Evolutionary conservation across 2,797 vertebrate genomes (phyloP).

Genomic region (Hybognathus amarus): DNA sequence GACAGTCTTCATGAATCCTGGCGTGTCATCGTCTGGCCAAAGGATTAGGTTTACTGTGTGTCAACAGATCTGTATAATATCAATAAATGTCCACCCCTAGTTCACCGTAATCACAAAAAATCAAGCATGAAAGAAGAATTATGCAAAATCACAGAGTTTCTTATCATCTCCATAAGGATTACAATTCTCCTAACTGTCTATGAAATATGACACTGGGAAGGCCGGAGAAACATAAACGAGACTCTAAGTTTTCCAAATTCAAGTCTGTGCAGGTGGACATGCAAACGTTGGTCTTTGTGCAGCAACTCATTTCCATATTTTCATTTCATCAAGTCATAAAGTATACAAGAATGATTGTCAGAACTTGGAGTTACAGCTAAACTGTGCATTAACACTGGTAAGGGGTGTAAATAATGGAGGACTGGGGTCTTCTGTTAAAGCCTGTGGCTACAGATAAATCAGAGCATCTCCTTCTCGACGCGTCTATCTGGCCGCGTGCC

Average conservation of each 20-base stretch:
- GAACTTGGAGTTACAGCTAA: constrained; percentile 27
- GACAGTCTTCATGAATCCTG: constrained; percentile 39
- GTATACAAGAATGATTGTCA: constrained; percentile 22
- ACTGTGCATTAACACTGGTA: constrained; percentile 51
- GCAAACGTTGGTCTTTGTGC: constrained; percentile 12
- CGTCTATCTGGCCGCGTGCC: neutral
- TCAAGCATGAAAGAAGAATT: constrained; percentile 15
- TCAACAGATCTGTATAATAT: constrained; percentile 40
- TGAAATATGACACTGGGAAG: constrained; percentile 38
- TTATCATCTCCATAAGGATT: constrained; percentile 32
- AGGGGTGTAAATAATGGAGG: neutral
- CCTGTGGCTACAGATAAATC: constrained; percentile 53
- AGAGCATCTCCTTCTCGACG: constrained; percentile 25
- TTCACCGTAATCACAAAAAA: constrained; percentile 13
- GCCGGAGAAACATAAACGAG: neutral
- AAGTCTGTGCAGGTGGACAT: constrained; percentile 38
- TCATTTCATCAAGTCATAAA: constrained; percentile 32
- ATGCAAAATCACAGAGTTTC: constrained; percentile 3
- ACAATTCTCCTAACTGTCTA: constrained; percentile 46
- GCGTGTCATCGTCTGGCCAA: constrained; percentile 40
- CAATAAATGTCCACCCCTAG: constrained; percentile 38
- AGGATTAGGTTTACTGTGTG: constrained; percentile 46
- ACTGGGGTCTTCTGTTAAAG: constrained; percentile 56
- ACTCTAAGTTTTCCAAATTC: neutral
- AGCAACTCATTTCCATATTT: constrained; percentile 43